Evolutionary conservation across 2,888 invertebrate genomes (phyloP).

Genomic region (Dorcus hopei): DNA sequence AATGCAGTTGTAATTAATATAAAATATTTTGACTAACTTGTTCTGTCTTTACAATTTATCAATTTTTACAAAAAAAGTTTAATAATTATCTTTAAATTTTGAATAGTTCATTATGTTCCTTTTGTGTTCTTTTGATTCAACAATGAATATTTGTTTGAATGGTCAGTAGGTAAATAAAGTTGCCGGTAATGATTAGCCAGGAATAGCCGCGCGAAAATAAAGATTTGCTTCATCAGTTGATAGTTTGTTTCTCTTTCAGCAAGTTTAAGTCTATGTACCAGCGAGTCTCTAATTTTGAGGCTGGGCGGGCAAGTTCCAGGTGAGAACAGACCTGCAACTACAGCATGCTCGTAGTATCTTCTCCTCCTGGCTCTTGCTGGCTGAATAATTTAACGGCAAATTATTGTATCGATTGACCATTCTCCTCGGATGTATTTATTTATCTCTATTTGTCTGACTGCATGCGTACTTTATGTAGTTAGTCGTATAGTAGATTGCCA

Average conservation of each 20-base stretch:
- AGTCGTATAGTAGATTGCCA: constrained; percentile 3
- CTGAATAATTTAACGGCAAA: constrained; percentile 14
- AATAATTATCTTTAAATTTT: not conserved
- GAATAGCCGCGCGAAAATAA: constrained; percentile 21
- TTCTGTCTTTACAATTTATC: not conserved
- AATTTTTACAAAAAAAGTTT: not conserved
- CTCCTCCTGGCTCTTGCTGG: constrained; percentile 27
- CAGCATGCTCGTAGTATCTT: constrained; percentile 36
- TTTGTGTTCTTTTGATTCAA: too few relatives aligned
- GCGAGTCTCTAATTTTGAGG: constrained; percentile 59
- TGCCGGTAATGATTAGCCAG: constrained; percentile 22
- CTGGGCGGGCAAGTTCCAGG: constrained; percentile 56
- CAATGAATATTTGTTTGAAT: not conserved
- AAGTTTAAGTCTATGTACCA: constrained; percentile 58
- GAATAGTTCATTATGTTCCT: not conserved
- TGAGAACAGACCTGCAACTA: constrained; percentile 43
- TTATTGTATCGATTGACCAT: constrained; percentile 14
- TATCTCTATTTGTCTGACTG: not conserved
- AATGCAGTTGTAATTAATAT: not conserved
- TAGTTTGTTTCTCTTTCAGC: constrained; percentile 55
- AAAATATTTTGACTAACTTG: not conserved
- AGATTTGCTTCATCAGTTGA: constrained; percentile 17
- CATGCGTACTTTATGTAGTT: not conserved
- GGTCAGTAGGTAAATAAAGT: constrained; percentile 12
- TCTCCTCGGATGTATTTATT: not conserved